Evolutionary conservation across 2,888 invertebrate genomes (phyloP).

Genomic region (Agrypnus murinus): DNA sequence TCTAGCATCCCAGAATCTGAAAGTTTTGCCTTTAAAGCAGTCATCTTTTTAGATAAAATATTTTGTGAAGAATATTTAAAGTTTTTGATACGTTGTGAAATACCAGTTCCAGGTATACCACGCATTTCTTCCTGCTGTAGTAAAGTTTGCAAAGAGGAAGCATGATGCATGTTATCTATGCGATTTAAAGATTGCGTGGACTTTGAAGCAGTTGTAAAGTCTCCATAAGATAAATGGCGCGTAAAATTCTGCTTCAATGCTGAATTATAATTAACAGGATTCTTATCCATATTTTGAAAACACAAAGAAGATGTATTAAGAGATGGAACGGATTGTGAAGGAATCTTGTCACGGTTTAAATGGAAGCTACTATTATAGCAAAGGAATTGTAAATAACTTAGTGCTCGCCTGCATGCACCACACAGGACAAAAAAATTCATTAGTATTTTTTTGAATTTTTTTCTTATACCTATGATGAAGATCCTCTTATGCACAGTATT

Average conservation of each 20-base stretch:
- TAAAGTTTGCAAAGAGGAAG: conserved; percentile 64
- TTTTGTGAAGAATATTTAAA: conserved; percentile 77
- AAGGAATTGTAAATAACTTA: conserved; percentile 70
- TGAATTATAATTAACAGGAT: conserved; percentile 10
- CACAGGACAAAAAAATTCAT: conserved; percentile 29
- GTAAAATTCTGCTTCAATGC: conserved; percentile 54
- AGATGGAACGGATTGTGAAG: conserved; percentile 45
- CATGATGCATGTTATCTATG: conserved; percentile 46
- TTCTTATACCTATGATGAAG: no score
- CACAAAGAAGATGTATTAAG: conserved; percentile 1
- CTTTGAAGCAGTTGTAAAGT: conserved; percentile 56
- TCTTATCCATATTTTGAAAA: background rate
- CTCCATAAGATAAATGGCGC: conserved; percentile 60
- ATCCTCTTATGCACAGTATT: no score
- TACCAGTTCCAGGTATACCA: conserved; percentile 71
- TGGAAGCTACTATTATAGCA: conserved; percentile 68
- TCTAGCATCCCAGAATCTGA: conserved; percentile 73
- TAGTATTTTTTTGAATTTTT: background rate
- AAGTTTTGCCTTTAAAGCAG: conserved; percentile 75
- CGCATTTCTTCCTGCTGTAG: conserved; percentile 78
- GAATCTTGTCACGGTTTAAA: conserved; percentile 60
- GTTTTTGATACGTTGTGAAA: conserved; percentile 77
- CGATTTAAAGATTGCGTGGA: conserved; percentile 57
- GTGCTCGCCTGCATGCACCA: conserved; percentile 65
- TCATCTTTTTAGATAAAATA: conserved; percentile 78